phyloP scores from a whole-genome alignment of 2,113 vertebrate species.

The Paramisgurnus dabryanus region DNA sequence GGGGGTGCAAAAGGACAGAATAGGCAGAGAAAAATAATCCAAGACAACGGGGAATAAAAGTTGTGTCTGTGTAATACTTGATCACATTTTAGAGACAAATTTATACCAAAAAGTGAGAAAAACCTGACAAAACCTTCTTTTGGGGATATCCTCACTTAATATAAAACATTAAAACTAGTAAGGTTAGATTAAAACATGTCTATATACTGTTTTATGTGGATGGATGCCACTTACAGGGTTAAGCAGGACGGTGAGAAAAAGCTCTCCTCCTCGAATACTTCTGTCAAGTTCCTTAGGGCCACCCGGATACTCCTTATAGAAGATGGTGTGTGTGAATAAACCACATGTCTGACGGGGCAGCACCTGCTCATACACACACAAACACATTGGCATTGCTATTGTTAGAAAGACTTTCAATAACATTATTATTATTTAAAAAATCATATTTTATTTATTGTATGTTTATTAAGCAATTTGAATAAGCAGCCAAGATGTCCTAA shows the following conservation, averaged over 20 bases:
- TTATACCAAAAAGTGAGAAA: background rate
- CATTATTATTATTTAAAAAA: background rate
- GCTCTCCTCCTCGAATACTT: slow-evolving; percentile 93
- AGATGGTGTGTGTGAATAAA: slow-evolving; percentile 97
- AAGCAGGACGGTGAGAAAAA: slow-evolving; percentile 93
- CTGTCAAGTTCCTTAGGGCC: slow-evolving; percentile 94
- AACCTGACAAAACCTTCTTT: background rate
- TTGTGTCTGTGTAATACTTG: background rate
- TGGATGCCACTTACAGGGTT: slow-evolving; percentile 86
- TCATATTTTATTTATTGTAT: background rate
- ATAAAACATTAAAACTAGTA: too few species aligned
- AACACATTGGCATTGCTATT: slow-evolving; percentile 9
- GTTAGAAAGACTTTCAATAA: background rate
- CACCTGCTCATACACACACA: slow-evolving; percentile 77
- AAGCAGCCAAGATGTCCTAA: too few species aligned
- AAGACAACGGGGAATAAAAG: slow-evolving; percentile 2
- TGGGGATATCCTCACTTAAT: too few species aligned
- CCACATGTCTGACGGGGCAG: slow-evolving; percentile 97
- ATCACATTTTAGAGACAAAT: too few species aligned
- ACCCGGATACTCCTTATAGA: slow-evolving; percentile 97
- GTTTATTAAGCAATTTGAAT: too few species aligned
- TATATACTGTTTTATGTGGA: background rate
- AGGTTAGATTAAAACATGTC: background rate
- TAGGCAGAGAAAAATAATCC: slow-evolving; percentile 19
- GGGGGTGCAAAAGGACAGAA: background rate